These are phyloP conservation scores for Sussaba pulchella DNA, from an alignment of 2,888 invertebrate species.

Conservation along the genomic window DNA sequence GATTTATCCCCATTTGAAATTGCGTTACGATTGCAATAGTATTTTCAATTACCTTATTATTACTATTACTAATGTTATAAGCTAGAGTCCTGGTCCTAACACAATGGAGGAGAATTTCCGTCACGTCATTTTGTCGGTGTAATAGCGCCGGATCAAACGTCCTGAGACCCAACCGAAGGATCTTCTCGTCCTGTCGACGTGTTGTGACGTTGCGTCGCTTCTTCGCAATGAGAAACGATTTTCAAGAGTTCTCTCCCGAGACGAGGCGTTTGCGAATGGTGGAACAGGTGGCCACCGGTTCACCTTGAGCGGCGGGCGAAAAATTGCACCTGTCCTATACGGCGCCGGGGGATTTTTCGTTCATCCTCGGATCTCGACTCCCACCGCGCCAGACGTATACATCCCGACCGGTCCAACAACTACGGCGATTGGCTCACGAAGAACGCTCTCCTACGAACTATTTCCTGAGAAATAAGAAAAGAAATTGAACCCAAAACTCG, in stretches of 20 bases:
- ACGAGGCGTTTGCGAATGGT: slow-evolving; percentile 65
- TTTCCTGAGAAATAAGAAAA: too few relatives aligned
- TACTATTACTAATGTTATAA: too few relatives aligned
- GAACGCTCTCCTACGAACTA: background rate
- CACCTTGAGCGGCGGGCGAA: slow-evolving; percentile 73
- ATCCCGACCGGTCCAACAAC: background rate
- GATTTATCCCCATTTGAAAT: too few relatives aligned
- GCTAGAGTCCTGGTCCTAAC: too few relatives aligned
- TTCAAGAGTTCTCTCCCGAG: slow-evolving; percentile 66
- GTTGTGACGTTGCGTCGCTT: slow-evolving; percentile 34
- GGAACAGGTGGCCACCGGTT: slow-evolving; percentile 76
- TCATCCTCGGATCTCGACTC: slow-evolving; percentile 31
- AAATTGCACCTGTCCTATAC: slow-evolving; percentile 72
- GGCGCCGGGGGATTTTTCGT: slow-evolving; percentile 65
- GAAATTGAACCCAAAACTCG: too few relatives aligned
- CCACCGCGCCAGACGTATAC: slow-evolving; percentile 2
- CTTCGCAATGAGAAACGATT: slow-evolving; percentile 64
- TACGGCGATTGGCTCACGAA: background rate
- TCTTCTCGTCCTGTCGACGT: slow-evolving; percentile 25
- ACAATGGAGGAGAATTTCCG: slow-evolving; percentile 40
- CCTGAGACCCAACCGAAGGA: slow-evolving; percentile 36
- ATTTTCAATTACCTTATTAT: too few relatives aligned
- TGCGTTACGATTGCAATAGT: too few relatives aligned
- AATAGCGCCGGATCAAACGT: slow-evolving; percentile 48
- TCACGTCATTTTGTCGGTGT: slow-evolving; percentile 29